Percentiles rank a stretch among this genome's conserved stretches.
phyloP scores from a whole-genome alignment of 2,113 vertebrate genomes.

The Crotalus viridis region DNA sequence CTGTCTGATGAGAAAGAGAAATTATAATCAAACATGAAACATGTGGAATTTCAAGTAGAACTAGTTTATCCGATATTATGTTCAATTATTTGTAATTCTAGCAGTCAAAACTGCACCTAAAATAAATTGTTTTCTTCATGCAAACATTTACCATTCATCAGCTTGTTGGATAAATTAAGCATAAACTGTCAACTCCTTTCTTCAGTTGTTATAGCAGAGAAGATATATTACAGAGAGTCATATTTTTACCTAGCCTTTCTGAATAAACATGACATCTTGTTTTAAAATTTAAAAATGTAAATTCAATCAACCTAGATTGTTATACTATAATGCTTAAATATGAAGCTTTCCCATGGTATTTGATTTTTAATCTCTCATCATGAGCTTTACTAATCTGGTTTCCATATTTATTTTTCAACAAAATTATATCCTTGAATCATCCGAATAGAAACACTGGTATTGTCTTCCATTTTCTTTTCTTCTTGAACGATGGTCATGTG shows the following conservation, averaged over 20 bases:
- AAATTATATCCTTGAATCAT: background rate
- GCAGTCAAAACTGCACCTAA: background rate
- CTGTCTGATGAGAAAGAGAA: background rate
- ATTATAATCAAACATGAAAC: background rate
- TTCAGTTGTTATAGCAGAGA: background rate
- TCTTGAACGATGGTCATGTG: background rate
- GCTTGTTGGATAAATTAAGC: background rate
- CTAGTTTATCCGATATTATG: background rate
- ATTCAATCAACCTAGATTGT: background rate
- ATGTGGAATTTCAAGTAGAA: background rate
- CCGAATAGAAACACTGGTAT: background rate
- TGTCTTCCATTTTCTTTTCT: background rate
- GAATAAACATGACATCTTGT: background rate
- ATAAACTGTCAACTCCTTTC: background rate
- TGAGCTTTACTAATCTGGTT: background rate
- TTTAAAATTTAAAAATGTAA: background rate
- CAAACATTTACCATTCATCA: background rate
- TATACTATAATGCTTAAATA: background rate
- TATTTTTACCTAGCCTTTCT: background rate
- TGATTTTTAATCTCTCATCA: background rate
- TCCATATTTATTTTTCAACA: background rate
- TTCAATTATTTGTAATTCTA: conserved; percentile 3
- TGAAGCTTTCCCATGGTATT: background rate
- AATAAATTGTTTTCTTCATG: background rate
- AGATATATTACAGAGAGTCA: background rate